Conservation (phyloP, 2,888 invertebrate genomes). For the Ceratothoa steindachneri region DNA sequence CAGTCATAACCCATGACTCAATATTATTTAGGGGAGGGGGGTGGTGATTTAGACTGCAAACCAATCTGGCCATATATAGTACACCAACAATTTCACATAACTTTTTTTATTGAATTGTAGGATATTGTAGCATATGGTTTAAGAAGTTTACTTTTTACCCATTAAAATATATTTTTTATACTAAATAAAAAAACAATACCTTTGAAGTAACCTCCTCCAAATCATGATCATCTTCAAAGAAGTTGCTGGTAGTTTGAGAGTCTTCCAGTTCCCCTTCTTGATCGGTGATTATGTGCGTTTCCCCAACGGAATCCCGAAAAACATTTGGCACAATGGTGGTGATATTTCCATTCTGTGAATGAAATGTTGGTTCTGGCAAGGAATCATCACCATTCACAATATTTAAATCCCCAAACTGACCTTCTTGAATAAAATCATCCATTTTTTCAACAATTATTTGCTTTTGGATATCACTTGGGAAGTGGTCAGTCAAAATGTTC, state of each 20-base stretch:
- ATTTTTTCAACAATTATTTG: slow-evolving; percentile 7
- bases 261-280: neutral
- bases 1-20: too few species aligned
- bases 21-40: too few species aligned
- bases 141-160: neutral
- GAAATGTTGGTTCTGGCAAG: neutral
- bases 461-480: neutral
- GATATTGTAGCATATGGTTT: too few species aligned
- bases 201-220: neutral
- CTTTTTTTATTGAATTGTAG: too few species aligned
- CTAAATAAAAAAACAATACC: too few species aligned
- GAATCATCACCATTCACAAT: neutral
- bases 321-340: neutral
- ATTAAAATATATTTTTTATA: neutral
- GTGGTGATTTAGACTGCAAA: too few species aligned
- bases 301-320: neutral
- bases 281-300: neutral
- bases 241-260: neutral
- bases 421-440: neutral
- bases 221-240: neutral
- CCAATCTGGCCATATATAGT: too few species aligned
- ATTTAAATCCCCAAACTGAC: neutral
- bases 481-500: neutral
- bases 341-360: neutral
- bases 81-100: too few species aligned